Percentiles rank a stretch among this genome's conserved stretches.
phyloP scores from a whole-genome alignment of 2,113 vertebrate genomes.

The Pomatorhinus ruficollis region DNA sequence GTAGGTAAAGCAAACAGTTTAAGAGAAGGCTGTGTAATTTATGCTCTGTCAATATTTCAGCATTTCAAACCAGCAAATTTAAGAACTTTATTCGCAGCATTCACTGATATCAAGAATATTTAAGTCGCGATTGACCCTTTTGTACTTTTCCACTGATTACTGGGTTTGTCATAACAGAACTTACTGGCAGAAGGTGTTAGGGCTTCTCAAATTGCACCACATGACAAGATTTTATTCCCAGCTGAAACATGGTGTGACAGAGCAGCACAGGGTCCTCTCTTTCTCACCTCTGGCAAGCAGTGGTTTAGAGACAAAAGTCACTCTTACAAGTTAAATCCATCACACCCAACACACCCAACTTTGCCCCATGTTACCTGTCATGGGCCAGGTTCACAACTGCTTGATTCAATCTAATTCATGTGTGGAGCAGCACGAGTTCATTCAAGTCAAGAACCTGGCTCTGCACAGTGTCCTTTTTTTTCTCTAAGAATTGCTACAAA shows the following conservation, averaged over 20 bases:
- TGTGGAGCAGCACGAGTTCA: neutral
- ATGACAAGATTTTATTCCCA: neutral
- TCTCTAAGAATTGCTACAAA: neutral
- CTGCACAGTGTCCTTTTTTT: neutral
- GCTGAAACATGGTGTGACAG: neutral
- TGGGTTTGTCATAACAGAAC: neutral
- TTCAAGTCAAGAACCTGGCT: neutral
- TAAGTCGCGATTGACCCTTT: fast-evolving
- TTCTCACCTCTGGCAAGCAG: neutral
- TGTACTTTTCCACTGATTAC: neutral
- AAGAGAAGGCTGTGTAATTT: neutral
- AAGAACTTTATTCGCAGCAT: neutral
- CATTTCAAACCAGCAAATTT: neutral
- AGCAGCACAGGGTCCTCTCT: neutral
- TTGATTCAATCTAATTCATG: neutral
- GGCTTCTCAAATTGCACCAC: neutral
- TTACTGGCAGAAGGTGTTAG: neutral
- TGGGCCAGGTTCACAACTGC: fast-evolving
- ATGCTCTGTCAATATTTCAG: neutral
- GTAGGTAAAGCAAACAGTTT: neutral
- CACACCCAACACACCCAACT: fast-evolving
- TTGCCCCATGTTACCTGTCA: neutral
- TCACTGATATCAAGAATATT: neutral
- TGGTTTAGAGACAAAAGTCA: neutral
- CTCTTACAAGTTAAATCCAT: neutral